Conservation (phyloP, 2,113 vertebrate species). For the Tautogolabrus adspersus region DNA sequence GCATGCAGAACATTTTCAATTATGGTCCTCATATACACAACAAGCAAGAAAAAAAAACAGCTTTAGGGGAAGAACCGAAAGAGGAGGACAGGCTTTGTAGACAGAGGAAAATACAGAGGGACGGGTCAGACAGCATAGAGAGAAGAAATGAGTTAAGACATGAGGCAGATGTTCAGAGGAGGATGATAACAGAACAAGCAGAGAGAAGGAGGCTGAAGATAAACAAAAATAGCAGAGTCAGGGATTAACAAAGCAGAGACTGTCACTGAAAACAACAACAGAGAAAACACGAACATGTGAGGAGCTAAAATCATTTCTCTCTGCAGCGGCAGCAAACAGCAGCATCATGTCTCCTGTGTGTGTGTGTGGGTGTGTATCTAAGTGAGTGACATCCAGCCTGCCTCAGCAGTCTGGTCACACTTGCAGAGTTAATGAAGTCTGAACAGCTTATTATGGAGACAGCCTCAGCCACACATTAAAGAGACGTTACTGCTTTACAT, state of each 20-base stretch:
- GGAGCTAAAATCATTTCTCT: not conserved
- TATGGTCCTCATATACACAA: too few species aligned
- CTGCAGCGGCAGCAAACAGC: slow-evolving; percentile 23
- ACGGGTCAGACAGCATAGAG: not conserved
- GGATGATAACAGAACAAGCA: not conserved
- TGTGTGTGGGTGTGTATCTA: not conserved
- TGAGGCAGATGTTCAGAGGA: not conserved
- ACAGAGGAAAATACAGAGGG: not conserved
- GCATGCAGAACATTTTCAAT: too few species aligned
- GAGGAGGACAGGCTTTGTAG: not conserved
- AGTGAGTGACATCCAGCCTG: slow-evolving; percentile 22
- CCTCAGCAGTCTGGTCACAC: slow-evolving; percentile 67
- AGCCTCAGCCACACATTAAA: slow-evolving; percentile 43
- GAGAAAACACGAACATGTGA: not conserved
- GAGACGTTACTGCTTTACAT: slow-evolving; percentile 5
- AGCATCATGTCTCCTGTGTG: slow-evolving; percentile 11
- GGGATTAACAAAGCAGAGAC: slow-evolving; percentile 28
- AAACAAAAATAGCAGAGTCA: slow-evolving; percentile 12
- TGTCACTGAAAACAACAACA: not conserved
- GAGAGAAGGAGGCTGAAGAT: not conserved
- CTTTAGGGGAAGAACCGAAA: slow-evolving; percentile 2
- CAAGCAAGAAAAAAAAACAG: not conserved
- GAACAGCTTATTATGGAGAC: slow-evolving; percentile 53
- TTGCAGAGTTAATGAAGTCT: slow-evolving; percentile 62
- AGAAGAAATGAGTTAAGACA: slow-evolving; percentile 12